Percentiles rank a stretch among this genome's conserved stretches.
Conservation (phyloP, 1,140 invertebrate genomes). For the Saccostrea cuccullata region DNA sequence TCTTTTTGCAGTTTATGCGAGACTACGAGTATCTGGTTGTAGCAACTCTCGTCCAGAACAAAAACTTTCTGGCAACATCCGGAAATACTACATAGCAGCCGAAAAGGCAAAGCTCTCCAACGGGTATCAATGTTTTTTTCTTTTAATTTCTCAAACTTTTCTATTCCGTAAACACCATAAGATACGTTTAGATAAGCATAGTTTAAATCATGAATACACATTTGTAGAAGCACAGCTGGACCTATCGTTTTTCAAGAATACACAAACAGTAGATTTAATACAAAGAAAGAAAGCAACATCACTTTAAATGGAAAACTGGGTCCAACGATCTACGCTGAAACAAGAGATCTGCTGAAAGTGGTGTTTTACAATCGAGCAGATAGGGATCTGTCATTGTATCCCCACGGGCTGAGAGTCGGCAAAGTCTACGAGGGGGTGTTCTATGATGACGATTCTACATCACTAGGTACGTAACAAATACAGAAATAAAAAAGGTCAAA, state of each 20-base stretch:
- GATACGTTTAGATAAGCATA: no score
- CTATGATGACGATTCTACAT: conserved; percentile 42
- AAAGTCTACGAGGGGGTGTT: conserved; percentile 48
- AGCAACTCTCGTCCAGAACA: not conserved
- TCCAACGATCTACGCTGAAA: conserved; percentile 63
- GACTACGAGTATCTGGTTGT: not conserved
- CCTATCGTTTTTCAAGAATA: conserved; percentile 60
- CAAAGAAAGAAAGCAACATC: not conserved
- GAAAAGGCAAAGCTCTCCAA: not conserved
- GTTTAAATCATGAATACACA: no score
- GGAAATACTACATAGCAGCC: conserved; percentile 1
- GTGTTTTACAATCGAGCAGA: conserved; percentile 54
- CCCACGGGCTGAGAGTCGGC: conserved; percentile 34
- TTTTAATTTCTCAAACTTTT: not conserved
- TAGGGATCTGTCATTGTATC: conserved; percentile 37
- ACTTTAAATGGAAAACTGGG: conserved; percentile 55
- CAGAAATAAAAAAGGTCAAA: no score
- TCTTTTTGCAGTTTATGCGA: not conserved
- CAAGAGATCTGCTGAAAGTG: conserved; percentile 63
- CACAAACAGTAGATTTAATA: conserved; percentile 59
- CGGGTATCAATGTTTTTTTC: not conserved
- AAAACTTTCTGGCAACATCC: not conserved
- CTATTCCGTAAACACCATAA: no score
- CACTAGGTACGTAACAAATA: not conserved
- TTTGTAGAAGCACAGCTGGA: not conserved